A percentile compares a stretch with the other conserved stretches of the same genome.
phyloP scores from a whole-genome alignment of 2,888 invertebrate species.

The Harpagoxenus sublaevis region DNA sequence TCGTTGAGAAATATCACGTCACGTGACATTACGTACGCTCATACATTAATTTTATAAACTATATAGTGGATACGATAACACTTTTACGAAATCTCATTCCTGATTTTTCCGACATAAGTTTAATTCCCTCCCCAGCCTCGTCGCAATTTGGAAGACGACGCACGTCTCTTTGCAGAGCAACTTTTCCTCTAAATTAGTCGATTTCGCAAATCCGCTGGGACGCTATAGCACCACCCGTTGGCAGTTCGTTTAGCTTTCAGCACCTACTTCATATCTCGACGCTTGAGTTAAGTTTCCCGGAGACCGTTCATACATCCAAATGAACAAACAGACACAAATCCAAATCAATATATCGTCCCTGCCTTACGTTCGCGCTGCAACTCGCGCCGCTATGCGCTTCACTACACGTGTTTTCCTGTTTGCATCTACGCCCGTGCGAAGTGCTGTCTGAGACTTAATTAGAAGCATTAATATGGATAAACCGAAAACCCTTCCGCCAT shows the following conservation, averaged over 20 bases:
- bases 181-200: not conserved
- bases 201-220: not conserved
- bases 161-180: not conserved
- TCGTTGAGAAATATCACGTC: not conserved
- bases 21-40: not conserved
- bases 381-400: not conserved
- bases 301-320: conserved; percentile 1
- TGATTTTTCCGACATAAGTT: not conserved
- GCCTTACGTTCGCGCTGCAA: not conserved
- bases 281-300: not conserved
- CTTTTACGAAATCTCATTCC: not conserved
- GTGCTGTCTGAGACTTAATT: conserved; percentile 71
- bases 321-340: conserved; percentile 24
- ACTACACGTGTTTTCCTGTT: conserved; percentile 26
- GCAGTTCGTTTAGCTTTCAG: not conserved
- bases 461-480: conserved; percentile 78
- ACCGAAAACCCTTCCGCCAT: conserved; percentile 49
- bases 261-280: not conserved
- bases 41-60: not conserved
- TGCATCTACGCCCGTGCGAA: not conserved
- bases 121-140: not conserved
- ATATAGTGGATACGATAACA: not conserved
- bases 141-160: not conserved
- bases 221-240: not conserved
- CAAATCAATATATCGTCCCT: conserved; percentile 13